phyloP scores from a whole-genome alignment of 2,888 invertebrate genomes.

The Phytoseiulus persimilis region DNA sequence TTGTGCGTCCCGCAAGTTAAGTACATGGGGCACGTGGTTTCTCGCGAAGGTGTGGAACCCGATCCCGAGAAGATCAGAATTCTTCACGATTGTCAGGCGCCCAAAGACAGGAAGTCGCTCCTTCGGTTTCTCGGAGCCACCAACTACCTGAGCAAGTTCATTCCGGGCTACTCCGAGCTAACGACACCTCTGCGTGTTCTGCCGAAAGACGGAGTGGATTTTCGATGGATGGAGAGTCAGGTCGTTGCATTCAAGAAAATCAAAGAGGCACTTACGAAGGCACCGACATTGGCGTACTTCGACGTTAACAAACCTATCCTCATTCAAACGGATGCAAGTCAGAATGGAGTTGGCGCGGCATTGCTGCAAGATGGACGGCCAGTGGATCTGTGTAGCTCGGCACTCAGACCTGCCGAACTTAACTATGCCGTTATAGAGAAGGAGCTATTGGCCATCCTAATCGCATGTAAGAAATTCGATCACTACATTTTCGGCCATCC shows the following conservation, averaged over 20 bases:
- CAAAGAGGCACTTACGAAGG: neutral
- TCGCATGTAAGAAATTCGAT: too few species aligned
- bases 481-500: too few species aligned
- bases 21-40: neutral
- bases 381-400: too few species aligned
- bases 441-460: too few species aligned
- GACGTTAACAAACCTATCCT: neutral
- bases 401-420: too few species aligned
- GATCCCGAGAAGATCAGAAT: neutral
- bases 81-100: neutral
- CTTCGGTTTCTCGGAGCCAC: neutral
- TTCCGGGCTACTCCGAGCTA: neutral
- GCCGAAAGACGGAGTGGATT: neutral
- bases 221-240: neutral
- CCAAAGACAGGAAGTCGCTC: neutral
- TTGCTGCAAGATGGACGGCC: too few species aligned
- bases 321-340: neutral
- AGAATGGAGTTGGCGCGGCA: too few species aligned
- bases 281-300: neutral
- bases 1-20: neutral
- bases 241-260: neutral
- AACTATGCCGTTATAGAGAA: too few species aligned
- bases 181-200: neutral
- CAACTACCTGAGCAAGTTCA: neutral
- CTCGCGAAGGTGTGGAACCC: neutral